Conservation (phyloP, 2,797 vertebrate genomes). For the Mareca strepera region DNA sequence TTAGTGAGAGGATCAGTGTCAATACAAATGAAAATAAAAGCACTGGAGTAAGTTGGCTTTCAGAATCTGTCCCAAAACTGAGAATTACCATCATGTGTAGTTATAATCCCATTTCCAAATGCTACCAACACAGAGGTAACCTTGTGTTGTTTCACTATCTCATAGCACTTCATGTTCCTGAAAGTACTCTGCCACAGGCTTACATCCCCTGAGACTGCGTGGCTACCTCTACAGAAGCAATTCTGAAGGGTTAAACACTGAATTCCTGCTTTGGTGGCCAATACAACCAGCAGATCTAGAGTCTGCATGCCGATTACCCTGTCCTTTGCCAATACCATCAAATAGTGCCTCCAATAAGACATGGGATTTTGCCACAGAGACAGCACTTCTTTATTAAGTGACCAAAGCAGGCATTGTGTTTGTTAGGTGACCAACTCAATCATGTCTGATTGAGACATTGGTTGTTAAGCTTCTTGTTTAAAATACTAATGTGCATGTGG, state of each 20-base stretch:
- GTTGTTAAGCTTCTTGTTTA: background rate
- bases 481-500: background rate
- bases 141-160: background rate
- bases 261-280: background rate
- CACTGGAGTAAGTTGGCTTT: background rate
- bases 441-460: background rate
- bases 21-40: conserved; percentile 27
- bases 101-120: background rate
- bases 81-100: background rate
- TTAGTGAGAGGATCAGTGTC: background rate
- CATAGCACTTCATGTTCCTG: rapidly evolving
- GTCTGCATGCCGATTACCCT: background rate
- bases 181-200: background rate
- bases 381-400: background rate
- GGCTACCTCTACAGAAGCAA: background rate
- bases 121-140: background rate
- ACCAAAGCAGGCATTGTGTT: background rate
- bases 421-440: background rate
- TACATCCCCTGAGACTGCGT: background rate
- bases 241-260: background rate
- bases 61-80: background rate
- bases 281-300: background rate
- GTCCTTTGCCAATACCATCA: background rate
- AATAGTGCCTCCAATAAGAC: background rate
- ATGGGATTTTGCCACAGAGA: background rate